phyloP scores from a whole-genome alignment of 2,888 invertebrate genomes.

The Drosophila nr. perissopoda region DNA sequence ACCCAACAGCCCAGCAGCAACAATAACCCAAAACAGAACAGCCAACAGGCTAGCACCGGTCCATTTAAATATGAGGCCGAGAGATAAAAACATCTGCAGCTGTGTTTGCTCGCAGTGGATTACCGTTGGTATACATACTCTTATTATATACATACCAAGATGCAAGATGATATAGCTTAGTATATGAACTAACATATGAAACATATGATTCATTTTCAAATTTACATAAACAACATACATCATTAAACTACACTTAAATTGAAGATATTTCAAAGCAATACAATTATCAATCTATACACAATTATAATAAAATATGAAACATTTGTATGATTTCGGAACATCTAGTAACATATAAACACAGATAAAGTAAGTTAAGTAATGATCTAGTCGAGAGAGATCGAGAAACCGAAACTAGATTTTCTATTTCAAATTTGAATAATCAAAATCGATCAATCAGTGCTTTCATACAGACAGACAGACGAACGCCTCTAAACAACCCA shows the following conservation, averaged over 20 bases:
- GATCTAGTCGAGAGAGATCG: background rate
- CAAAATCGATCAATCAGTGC: background rate
- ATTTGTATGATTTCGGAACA: background rate
- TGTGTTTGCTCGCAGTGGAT: constrained; percentile 69
- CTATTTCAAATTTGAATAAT: background rate
- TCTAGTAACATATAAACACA: background rate
- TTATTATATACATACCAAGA: constrained; percentile 1
- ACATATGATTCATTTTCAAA: background rate
- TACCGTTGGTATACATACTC: constrained; percentile 32
- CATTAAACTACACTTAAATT: background rate
- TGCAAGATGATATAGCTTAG: constrained; percentile 1
- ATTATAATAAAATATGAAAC: background rate
- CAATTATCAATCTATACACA: background rate
- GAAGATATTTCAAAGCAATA: background rate
- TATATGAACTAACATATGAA: background rate
- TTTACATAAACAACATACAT: background rate
- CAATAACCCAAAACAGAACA: constrained; percentile 60
- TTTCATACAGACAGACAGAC: background rate
- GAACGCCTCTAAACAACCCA: background rate
- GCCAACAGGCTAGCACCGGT: constrained; percentile 61
- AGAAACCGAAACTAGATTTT: background rate
- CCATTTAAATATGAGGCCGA: constrained; percentile 72
- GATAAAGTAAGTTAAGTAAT: too few species aligned
- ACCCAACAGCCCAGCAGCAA: constrained; percentile 36
- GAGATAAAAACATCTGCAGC: constrained; percentile 71